phyloP scores from a whole-genome alignment of 2,113 vertebrate species.

The Clarias macrocephalus region DNA sequence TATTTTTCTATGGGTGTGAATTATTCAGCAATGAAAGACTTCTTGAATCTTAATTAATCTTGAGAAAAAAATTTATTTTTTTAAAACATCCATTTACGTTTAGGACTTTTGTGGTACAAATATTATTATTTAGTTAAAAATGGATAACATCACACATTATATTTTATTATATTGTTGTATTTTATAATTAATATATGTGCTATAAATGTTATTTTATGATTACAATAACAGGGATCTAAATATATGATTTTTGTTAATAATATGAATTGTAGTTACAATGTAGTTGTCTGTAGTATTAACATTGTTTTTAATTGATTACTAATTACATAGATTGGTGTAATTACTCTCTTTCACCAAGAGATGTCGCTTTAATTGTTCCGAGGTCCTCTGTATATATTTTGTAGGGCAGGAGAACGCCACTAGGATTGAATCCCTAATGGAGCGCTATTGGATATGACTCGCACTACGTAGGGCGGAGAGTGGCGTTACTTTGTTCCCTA shows the following conservation, averaged over 20 bases:
- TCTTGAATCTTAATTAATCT: too few relatives aligned
- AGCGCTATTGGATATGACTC: neutral
- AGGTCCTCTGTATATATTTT: neutral
- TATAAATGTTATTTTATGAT: too few relatives aligned
- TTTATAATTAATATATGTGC: neutral
- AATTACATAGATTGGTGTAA: conserved; percentile 28
- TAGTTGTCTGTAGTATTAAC: neutral
- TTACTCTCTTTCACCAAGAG: conserved; percentile 20
- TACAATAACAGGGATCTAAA: neutral
- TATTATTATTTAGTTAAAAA: neutral
- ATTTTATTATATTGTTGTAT: neutral
- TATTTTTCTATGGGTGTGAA: too few relatives aligned
- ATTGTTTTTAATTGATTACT: neutral
- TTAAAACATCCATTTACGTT: neutral
- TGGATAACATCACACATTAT: too few relatives aligned
- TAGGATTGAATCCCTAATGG: neutral
- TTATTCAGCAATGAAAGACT: too few relatives aligned
- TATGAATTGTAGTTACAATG: neutral
- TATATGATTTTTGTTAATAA: neutral
- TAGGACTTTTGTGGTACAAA: neutral
- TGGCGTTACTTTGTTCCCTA: neutral
- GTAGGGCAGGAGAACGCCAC: neutral
- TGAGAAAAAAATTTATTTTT: neutral
- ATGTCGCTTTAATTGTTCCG: conserved; percentile 49
- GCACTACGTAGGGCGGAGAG: neutral